Conservation (phyloP, 2,113 vertebrate genomes). For the Actenoides lindsayi region DNA sequence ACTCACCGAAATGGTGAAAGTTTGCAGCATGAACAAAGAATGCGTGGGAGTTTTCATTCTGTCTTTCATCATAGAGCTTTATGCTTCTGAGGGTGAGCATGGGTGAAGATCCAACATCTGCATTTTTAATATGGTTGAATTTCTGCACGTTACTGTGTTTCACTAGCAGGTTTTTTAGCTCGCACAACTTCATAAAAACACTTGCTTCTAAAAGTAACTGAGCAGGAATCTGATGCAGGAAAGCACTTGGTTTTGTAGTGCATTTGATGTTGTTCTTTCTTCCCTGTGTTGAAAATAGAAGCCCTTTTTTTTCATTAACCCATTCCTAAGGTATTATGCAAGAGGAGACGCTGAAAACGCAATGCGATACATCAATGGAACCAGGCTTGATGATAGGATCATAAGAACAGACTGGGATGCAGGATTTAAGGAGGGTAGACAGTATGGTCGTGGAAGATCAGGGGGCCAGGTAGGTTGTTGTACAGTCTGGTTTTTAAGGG, state of each 20-base stretch:
- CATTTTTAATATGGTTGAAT: not conserved
- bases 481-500: not conserved
- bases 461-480: constrained; percentile 84
- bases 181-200: fast-evolving
- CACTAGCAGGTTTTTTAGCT: not conserved
- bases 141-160: not conserved
- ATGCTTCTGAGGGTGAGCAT: fast-evolving
- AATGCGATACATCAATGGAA: constrained; percentile 88
- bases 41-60: not conserved
- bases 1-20: not conserved
- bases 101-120: not conserved
- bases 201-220: not conserved
- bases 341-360: constrained; percentile 84
- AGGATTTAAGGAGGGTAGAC: constrained; percentile 87
- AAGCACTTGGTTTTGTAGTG: not conserved
- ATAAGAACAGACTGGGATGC: constrained; percentile 92
- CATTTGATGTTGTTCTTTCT: not conserved
- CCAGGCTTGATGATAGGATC: constrained; percentile 87
- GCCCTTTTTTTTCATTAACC: constrained; percentile 4
- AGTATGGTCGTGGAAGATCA: constrained; percentile 87
- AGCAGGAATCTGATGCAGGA: not conserved
- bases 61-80: not conserved
- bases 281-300: not conserved
- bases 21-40: fast-evolving
- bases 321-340: constrained; percentile 78